These are phyloP conservation scores for Cylloceria caligata DNA, from an alignment of 2,888 invertebrate species.

Conservation along the genomic window DNA sequence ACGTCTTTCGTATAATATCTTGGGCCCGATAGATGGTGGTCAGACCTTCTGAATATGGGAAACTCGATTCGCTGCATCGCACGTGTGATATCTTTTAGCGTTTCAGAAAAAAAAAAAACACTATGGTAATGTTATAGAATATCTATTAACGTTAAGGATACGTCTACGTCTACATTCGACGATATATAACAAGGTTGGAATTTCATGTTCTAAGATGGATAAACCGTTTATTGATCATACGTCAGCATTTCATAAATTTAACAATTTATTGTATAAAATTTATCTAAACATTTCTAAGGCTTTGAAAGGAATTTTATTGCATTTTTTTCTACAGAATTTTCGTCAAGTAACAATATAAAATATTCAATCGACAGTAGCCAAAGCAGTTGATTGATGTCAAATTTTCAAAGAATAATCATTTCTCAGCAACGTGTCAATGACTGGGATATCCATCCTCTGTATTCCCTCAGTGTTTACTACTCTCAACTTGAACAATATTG, in stretches of 20 bases:
- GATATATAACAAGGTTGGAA: neutral
- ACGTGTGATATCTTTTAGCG: conserved; percentile 6
- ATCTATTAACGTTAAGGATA: neutral
- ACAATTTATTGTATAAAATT: neutral
- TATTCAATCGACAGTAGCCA: too few species aligned
- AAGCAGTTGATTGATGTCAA: too few species aligned
- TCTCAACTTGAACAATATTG: too few species aligned
- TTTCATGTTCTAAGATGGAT: neutral
- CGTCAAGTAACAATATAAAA: too few species aligned
- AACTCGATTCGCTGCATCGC: conserved; percentile 34
- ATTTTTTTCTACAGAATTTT: too few species aligned
- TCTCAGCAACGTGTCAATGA: too few species aligned
- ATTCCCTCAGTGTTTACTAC: too few species aligned
- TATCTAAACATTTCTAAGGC: too few species aligned
- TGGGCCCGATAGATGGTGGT: neutral
- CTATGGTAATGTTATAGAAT: conserved; percentile 22
- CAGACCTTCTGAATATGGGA: neutral
- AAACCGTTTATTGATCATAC: neutral
- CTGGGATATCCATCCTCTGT: too few species aligned
- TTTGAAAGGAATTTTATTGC: too few species aligned
- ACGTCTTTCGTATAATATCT: neutral
- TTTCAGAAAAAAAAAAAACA: conserved; percentile 15
- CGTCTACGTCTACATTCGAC: conserved; percentile 5
- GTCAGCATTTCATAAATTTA: neutral
- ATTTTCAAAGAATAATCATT: too few species aligned